Evolutionary conservation across 2,888 invertebrate species (phyloP).

Genomic region (Leptinotarsa tumamoca): DNA sequence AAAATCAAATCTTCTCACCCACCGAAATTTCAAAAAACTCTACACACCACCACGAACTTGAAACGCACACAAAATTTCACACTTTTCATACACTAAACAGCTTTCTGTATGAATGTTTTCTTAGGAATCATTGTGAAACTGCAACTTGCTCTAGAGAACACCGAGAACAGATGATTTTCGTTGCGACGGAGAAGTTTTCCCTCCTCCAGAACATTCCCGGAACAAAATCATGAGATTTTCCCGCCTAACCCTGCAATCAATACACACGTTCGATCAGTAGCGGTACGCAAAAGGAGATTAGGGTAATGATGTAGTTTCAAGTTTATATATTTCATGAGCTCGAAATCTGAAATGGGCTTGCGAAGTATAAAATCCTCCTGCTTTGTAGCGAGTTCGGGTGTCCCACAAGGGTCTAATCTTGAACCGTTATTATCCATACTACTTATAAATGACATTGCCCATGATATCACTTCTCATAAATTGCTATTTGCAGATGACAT

Average conservation of each 20-base stretch:
- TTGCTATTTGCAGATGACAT: too few relatives aligned
- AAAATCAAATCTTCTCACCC: constrained; percentile 16
- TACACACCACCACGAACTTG: constrained; percentile 22
- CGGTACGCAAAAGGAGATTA: constrained; percentile 7
- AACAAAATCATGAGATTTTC: constrained; percentile 62
- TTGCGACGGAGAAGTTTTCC: constrained; percentile 46
- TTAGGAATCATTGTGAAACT: constrained; percentile 1
- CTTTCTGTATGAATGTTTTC: not conserved
- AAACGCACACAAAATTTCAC: not conserved
- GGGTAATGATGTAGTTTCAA: not conserved
- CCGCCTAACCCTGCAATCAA: constrained; percentile 58
- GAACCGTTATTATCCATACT: too few relatives aligned
- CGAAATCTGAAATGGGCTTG: too few relatives aligned
- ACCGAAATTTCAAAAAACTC: constrained; percentile 29
- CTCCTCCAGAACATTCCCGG: constrained; percentile 54
- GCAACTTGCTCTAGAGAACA: constrained; percentile 31
- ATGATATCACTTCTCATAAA: too few relatives aligned
- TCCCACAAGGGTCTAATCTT: too few relatives aligned
- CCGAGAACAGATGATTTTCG: constrained; percentile 44
- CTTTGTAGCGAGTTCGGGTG: too few relatives aligned
- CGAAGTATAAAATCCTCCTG: too few relatives aligned
- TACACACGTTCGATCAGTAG: constrained; percentile 54
- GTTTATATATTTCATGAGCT: too few relatives aligned
- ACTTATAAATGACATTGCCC: too few relatives aligned
- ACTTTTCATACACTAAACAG: not conserved